Conservation (phyloP, 2,888 invertebrate genomes). For the Zelleria hepariella region DNA sequence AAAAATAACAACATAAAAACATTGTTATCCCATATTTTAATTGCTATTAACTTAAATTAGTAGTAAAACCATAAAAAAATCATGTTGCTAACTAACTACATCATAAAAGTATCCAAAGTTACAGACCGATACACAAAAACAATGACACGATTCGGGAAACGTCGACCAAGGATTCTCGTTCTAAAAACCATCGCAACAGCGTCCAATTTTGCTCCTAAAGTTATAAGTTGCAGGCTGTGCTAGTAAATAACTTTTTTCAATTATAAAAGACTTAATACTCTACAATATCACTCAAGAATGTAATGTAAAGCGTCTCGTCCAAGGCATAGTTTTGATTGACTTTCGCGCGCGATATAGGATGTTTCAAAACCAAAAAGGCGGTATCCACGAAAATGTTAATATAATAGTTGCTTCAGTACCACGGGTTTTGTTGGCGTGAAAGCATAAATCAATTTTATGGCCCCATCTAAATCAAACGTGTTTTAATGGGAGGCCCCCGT, state of each 20-base stretch:
- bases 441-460: conserved; percentile 74
- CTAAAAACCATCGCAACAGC: conserved; percentile 26
- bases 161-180: conserved; percentile 23
- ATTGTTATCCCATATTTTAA: neutral
- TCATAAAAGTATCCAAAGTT: conserved; percentile 63
- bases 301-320: conserved; percentile 9
- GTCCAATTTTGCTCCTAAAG: conserved; percentile 25
- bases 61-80: conserved; percentile 8
- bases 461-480: conserved; percentile 74
- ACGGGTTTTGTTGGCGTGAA: conserved; percentile 73
- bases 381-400: conserved; percentile 73
- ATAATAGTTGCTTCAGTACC: conserved; percentile 71
- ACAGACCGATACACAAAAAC: conserved; percentile 62
- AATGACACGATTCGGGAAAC: conserved; percentile 41
- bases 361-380: conserved; percentile 47
- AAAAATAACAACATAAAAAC: neutral
- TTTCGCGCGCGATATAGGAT: conserved; percentile 33
- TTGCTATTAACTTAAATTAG: neutral
- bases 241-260: conserved; percentile 64
- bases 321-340: conserved; percentile 21
- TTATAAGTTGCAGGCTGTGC: conserved; percentile 49
- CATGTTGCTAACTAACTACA: conserved; percentile 16
- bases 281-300: conserved; percentile 12
- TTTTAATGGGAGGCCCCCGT: conserved; percentile 74
- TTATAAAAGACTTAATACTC: conserved; percentile 56